Base-by-base conservation (phyloP, 2,888 invertebrate genomes). In the Endomychus coccineus region DNA sequence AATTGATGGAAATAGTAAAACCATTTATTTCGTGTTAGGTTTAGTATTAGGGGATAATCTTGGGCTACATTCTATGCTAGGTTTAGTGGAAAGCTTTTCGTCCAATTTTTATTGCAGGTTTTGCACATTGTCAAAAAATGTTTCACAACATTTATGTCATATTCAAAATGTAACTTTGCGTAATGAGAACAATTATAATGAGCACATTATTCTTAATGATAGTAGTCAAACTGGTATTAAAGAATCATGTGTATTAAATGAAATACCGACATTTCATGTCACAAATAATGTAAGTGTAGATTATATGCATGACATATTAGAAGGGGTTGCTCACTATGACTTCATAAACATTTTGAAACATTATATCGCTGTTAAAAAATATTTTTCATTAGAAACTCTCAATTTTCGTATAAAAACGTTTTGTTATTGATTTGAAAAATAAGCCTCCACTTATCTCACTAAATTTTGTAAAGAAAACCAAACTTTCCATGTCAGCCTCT, bases 171-270 rank as follows among this genome's bases (percentile, higher is more conserved):
- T 10, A 10, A n/a, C n/a, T 10, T 11, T 23, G n/a, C n/a, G 23
- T 10, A 23, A n/a, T 10, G 10, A n/a, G 3, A 11, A 23, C 11
- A 23, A 23, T 23, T 23, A 6, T 11, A 11, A 23, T 23, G 11
- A 23, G 10, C 12, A 35, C n/a, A 7, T 38, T 22, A 19, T 9
- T 22, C 4, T 33, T 16, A 37, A 15, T 33, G 11, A 33, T 12
- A 15, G n/a, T 15, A 22, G 3, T 16, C 14, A 17, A 23, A 25
- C 14, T 28, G 54, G 52, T 12, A 39, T 55, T 4, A 50, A 47
- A 34, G 43, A 46, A 38, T 17, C 40, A 23, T 56, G 46, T n/a
- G n/a, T n/a, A n/a, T n/a, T n/a, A 39, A 47, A 56, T 50, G 17
- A 22, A n/a, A 12, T 45, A n/a, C 9, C 25, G 4, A 25, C 45